These are phyloP conservation scores for Thereva unica DNA, from an alignment of 2,888 invertebrate species.

Conservation along the genomic window DNA sequence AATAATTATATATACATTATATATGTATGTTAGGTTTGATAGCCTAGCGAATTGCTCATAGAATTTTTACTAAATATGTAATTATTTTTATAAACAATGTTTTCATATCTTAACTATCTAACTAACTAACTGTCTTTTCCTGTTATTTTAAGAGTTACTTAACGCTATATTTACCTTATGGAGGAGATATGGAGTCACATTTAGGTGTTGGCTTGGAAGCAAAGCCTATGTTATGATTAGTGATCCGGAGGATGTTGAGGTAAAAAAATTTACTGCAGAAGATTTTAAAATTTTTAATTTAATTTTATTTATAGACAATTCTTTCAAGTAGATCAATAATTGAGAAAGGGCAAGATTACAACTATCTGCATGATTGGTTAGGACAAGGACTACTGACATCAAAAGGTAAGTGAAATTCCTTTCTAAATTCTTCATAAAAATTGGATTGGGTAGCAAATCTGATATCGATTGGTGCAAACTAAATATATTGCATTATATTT, in stretches of 20 bases:
- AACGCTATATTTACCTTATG: constrained; percentile 43
- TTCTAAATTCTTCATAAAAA: not conserved
- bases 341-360: constrained; percentile 58
- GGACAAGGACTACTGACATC: constrained; percentile 59
- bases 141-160: not conserved
- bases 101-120: too few relatives aligned
- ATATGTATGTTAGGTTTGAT: too few relatives aligned
- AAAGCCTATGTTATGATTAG: constrained; percentile 45
- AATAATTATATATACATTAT: too few relatives aligned
- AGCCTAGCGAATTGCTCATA: too few relatives aligned
- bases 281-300: too few relatives aligned
- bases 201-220: constrained; percentile 46
- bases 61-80: too few relatives aligned
- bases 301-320: constrained; percentile 45
- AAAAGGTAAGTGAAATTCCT: constrained; percentile 52
- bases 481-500: too few relatives aligned
- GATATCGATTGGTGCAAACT: too few relatives aligned
- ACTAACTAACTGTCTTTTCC: too few relatives aligned
- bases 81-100: too few relatives aligned
- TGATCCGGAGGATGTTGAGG: constrained; percentile 49
- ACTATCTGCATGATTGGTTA: constrained; percentile 58
- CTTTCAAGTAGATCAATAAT: constrained; percentile 57
- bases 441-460: too few relatives aligned
- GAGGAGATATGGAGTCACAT: constrained; percentile 46
- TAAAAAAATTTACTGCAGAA: constrained; percentile 27